These are phyloP conservation scores for Maniola hyperantus DNA, from an alignment of 2,888 invertebrate species.

Conservation along the genomic window DNA sequence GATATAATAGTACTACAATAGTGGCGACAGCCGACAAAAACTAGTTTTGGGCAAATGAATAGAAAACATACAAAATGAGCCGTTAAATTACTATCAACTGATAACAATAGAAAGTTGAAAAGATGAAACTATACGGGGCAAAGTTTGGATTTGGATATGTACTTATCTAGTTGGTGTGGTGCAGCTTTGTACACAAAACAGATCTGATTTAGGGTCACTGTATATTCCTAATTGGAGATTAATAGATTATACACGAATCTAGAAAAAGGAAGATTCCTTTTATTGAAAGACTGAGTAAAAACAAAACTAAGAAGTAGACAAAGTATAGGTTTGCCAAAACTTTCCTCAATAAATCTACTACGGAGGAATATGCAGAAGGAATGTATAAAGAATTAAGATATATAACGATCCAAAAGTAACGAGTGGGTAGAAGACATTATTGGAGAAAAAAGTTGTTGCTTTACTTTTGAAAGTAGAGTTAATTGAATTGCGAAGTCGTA, in stretches of 20 bases:
- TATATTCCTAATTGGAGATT: background rate
- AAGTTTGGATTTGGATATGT: slow-evolving; percentile 50
- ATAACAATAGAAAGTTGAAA: slow-evolving; percentile 49
- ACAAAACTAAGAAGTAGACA: background rate
- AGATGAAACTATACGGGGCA: slow-evolving; percentile 46
- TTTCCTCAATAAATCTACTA: background rate
- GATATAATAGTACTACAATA: slow-evolving; percentile 46
- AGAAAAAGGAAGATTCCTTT: background rate
- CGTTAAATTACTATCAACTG: slow-evolving; percentile 44
- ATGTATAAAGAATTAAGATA: too few relatives aligned
- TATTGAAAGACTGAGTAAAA: background rate
- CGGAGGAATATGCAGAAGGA: background rate
- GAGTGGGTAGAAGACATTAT: background rate
- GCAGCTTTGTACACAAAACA: slow-evolving; percentile 61
- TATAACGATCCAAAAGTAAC: background rate
- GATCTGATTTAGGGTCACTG: slow-evolving; percentile 37
- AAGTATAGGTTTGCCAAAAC: too few relatives aligned
- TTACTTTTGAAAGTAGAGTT: background rate
- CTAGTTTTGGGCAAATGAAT: slow-evolving; percentile 37
- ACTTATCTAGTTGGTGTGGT: slow-evolving; percentile 49
- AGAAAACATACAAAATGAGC: slow-evolving; percentile 43
- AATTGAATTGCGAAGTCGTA: background rate
- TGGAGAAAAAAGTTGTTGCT: background rate
- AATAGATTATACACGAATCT: background rate
- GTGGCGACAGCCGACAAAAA: slow-evolving; percentile 42